A percentile compares a stretch with the other conserved stretches of the same genome.
Evolutionary conservation across 2,113 vertebrate species (phyloP).

Genomic region (Cygnus atratus): DNA sequence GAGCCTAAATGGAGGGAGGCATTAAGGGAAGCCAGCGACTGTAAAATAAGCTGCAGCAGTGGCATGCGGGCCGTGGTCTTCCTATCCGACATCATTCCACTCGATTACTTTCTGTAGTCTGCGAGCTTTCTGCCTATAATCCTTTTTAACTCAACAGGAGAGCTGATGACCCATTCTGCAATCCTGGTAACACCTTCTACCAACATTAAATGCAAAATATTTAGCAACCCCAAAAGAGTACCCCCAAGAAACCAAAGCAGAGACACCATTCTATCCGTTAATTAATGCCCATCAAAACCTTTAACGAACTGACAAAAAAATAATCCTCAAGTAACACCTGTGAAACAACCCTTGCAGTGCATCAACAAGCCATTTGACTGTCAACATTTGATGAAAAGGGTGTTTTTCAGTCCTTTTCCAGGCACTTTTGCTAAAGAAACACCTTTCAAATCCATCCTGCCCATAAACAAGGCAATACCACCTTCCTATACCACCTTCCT

Average conservation of each 20-base stretch:
- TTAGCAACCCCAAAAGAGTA: not conserved
- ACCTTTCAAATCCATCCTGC: not conserved
- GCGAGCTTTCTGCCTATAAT: not conserved
- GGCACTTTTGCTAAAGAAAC: not conserved
- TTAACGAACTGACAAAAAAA: not conserved
- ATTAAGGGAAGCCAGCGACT: not conserved
- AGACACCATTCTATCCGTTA: not conserved
- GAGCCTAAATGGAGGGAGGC: not conserved
- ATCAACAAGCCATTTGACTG: not conserved
- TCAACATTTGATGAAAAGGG: not conserved
- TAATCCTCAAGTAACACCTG: not conserved
- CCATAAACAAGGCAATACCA: not conserved
- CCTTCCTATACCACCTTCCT: not conserved
- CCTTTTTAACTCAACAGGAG: not conserved
- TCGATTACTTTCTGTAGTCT: not conserved
- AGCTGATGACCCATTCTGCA: not conserved
- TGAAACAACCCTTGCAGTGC: not conserved
- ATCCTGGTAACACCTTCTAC: not conserved
- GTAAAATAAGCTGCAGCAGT: not conserved
- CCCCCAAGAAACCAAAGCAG: not conserved
- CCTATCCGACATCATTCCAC: not conserved
- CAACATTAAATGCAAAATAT: not conserved
- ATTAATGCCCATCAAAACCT: not conserved
- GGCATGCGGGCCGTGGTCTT: not conserved
- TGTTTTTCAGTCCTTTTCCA: not conserved